Base-by-base conservation (phyloP, 2,888 invertebrate species). In the Spialia ferax region DNA sequence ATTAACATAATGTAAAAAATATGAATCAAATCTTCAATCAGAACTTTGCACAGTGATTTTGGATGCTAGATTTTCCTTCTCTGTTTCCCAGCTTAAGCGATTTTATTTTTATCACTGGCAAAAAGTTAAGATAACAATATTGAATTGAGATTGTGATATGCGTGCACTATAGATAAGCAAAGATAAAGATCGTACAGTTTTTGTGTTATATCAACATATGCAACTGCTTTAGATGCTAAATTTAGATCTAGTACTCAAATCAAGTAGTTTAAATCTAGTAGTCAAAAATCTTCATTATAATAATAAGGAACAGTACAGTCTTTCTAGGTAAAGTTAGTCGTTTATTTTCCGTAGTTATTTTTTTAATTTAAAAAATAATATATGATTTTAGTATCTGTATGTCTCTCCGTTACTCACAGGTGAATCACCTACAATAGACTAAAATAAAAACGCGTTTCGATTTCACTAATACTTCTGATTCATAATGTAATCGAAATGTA, bases 151-250 rank as follows among this genome's bases (percentile, higher is more conserved):
- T 35, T 35, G 11, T 35, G 64, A 65, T 65, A 59, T 59, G 57
- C 50, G 23, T 65, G 64, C 57, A 65, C 15, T n/a, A n/a, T n/a
- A 57, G 64, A 64, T 64, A 64, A 56, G 11, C 8, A 11, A 15
- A 57, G 15, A 61, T 61, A 61, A 48, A 32, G 29, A 11, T 15
- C 10, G 18, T 50, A 60, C 6, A 48, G 29, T 59, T 60, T 59
- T 60, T 45, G 45, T 26, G 45, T 32, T n/a, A 26, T 10, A 35
- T 35, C 35, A 35, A 26, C 3, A 11, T 11, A 35, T 35, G 35
- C 35, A 35, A 11, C 35, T 35, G 3, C 0, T 35, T 3, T 35
- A 35, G 35, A 35, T 0, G 35, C 11, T 35, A 35, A 26, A 26
- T 26, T 26, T 26, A 26, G 29, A 29, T 29, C 3, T 5, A 29